phyloP scores from a whole-genome alignment of 2,888 invertebrate genomes.

The Orchesellides sinensis region DNA sequence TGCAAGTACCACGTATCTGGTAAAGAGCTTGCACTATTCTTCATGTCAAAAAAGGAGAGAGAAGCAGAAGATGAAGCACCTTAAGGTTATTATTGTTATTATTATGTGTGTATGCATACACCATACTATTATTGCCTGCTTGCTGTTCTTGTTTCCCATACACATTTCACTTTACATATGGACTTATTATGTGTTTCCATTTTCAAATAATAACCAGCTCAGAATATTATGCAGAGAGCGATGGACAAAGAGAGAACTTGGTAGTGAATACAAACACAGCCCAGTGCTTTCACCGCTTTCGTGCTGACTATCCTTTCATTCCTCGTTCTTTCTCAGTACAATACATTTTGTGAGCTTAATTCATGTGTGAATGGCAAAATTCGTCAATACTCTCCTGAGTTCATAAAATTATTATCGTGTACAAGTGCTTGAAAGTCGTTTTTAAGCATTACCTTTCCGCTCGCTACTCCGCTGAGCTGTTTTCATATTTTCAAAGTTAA shows the following conservation, averaged over 20 bases:
- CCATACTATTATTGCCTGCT: conserved; percentile 7
- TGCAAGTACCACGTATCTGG: background rate
- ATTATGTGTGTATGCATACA: conserved; percentile 20
- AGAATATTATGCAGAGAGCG: no score
- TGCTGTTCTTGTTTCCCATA: background rate
- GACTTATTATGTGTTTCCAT: no score
- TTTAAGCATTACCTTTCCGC: background rate
- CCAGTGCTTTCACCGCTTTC: background rate
- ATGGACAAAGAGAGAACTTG: background rate
- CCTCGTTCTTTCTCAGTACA: background rate
- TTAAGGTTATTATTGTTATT: conserved; percentile 21
- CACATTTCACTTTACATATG: background rate
- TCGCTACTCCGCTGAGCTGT: background rate
- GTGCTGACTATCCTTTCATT: background rate
- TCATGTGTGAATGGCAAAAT: conserved; percentile 18
- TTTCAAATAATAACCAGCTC: no score
- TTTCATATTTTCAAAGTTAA: background rate
- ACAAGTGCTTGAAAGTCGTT: conserved; percentile 12
- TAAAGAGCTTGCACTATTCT: background rate
- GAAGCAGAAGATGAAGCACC: conserved; percentile 44
- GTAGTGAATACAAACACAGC: no score
- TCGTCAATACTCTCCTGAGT: conserved; percentile 1
- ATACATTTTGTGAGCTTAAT: conserved; percentile 14
- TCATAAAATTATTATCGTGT: conserved; percentile 14
- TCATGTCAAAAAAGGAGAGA: conserved; percentile 1